Evolutionary conservation across 2,113 vertebrate species (phyloP), one percentile per base, ranked within the genome.

Genomic region (Oreochromis tanganicae): DNA sequence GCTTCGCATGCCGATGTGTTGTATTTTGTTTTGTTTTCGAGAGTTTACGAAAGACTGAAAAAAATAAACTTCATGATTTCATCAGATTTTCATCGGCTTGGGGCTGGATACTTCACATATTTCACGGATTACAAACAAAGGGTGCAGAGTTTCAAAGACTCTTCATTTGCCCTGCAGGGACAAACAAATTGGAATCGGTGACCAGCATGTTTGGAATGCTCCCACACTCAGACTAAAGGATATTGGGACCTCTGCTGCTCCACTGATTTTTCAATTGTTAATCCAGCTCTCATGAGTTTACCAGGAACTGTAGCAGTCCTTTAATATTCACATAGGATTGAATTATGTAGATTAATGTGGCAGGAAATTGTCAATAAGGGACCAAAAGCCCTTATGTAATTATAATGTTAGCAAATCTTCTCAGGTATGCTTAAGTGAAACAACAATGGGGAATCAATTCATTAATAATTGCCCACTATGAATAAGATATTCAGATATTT

Each of bases 371-470:
- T 36, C 50, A 79, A 24, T 50, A 57, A 85, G 11, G 10, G 57
- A 87, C 17, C 66, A 79, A 41, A 43, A 79, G 48, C 0, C 46
- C 10, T 27, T 16, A 11, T 32, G n/a, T 12, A 19, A 32, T 66
- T 68, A 34, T 14, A 57, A 27, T 5, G n/a, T 81, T 48, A 59
- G 7, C 2, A 55, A 52, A 61, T 54, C 19, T 6, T 27, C n/a
- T 59, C 52, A 54, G 7, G 9, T 9, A 10, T 36, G 19, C 41
- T 68, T 68, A 38, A 9, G 6, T 43, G 2, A 55, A 66, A 80
- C 0, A 4, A 21, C 41, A 6, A 32, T 3, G 7, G 16, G 3
- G 1, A n/a, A 32, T 50, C 24, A 50, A 32, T 32, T 78, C 0
- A 2, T 19, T 75, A 29, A 75, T 8, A 50, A 78, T 16, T 29